Evolutionary conservation across 1,140 invertebrate genomes (phyloP).

Genomic region (Propsilocerus akamusi): DNA sequence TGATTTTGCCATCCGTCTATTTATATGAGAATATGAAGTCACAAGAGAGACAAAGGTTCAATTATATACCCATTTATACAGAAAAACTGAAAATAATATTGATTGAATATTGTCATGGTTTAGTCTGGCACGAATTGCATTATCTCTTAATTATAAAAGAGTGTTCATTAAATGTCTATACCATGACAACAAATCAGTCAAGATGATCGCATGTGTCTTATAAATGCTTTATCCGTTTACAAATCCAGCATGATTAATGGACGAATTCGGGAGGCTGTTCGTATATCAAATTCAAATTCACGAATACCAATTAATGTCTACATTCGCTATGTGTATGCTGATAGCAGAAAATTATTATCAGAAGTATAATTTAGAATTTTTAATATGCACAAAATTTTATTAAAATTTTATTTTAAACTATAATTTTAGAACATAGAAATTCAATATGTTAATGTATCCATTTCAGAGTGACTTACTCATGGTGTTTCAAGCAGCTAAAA

Average conservation of each 20-base stretch:
- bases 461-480: conserved; percentile 36
- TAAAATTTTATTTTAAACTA: not conserved
- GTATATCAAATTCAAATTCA: conserved; percentile 25
- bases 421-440: not conserved
- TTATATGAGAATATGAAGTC: conserved; percentile 26
- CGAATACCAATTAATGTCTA: conserved; percentile 34
- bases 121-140: too few relatives aligned
- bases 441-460: not conserved
- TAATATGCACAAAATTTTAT: conserved; percentile 1
- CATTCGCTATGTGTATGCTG: conserved; percentile 50
- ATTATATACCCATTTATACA: too few relatives aligned
- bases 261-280: conserved; percentile 36
- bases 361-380: conserved; percentile 23
- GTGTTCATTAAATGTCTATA: too few relatives aligned
- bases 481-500: conserved; percentile 30
- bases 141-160: too few relatives aligned
- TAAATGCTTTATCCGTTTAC: too few relatives aligned
- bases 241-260: conserved; percentile 37
- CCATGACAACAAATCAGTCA: too few relatives aligned
- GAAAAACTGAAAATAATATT: too few relatives aligned
- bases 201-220: too few relatives aligned
- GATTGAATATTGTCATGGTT: too few relatives aligned
- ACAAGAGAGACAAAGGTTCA: conserved; percentile 22
- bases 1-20: conserved; percentile 48
- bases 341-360: conserved; percentile 31